Conservation (phyloP, 2,797 vertebrate species). For the Pachyuromys duprasi region DNA sequence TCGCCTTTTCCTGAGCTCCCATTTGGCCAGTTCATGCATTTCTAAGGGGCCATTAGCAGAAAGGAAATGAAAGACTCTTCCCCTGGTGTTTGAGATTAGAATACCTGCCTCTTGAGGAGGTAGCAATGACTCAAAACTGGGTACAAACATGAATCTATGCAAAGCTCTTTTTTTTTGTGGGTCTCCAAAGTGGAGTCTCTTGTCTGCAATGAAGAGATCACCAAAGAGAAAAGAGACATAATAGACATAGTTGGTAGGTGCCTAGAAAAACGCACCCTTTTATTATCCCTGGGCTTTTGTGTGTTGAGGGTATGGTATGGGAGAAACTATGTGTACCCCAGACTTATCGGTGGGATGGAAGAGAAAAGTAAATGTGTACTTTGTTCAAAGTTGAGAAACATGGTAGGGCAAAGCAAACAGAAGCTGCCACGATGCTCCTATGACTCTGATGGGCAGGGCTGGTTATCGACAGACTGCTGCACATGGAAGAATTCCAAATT, state of each 20-base stretch:
- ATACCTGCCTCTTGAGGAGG: background rate
- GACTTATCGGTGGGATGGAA: background rate
- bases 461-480: background rate
- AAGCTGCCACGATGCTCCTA: background rate
- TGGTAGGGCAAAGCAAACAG: background rate
- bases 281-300: background rate
- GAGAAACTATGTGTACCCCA: background rate
- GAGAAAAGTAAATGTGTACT: background rate
- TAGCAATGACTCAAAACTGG: conserved; percentile 15
- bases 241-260: background rate
- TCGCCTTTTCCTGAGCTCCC: background rate
- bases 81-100: conserved; percentile 30
- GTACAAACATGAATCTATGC: background rate
- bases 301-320: background rate
- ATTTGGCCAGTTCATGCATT: conserved; percentile 10
- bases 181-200: background rate
- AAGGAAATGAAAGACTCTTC: conserved; percentile 22
- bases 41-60: background rate
- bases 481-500: background rate
- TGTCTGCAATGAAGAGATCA: background rate
- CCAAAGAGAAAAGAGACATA: background rate
- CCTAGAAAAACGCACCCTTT: background rate
- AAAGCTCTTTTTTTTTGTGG: background rate
- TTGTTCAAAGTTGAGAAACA: background rate
- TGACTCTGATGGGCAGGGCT: background rate